These are phyloP conservation scores for Disparrhopalites patrizii DNA, from an alignment of 2,888 invertebrate genomes.

Conservation along the genomic window DNA sequence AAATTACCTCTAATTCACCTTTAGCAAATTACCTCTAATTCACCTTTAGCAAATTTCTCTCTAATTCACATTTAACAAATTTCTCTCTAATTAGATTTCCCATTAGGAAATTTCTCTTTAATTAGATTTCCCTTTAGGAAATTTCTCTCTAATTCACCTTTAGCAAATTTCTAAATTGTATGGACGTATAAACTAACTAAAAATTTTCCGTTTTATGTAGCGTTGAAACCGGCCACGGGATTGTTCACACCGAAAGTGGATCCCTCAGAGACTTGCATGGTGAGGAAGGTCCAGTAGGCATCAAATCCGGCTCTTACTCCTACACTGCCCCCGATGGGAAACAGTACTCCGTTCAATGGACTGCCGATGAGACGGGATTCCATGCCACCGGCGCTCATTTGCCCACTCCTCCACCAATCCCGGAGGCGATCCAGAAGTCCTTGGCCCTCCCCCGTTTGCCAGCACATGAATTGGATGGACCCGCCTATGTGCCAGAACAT, in stretches of 20 bases:
- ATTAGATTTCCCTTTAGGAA: too few species aligned
- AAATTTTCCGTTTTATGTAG: conserved; percentile 10
- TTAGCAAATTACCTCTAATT: conserved; percentile 12
- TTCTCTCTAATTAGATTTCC: not conserved
- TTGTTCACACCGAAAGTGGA: conserved; percentile 19
- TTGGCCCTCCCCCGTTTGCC: conserved; percentile 22
- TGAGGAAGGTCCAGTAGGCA: conserved; percentile 26
- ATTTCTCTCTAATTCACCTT: not conserved
- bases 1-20: not conserved
- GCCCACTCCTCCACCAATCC: conserved; percentile 33
- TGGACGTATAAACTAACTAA: not conserved
- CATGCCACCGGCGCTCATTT: conserved; percentile 33
- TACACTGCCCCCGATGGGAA: conserved; percentile 31
- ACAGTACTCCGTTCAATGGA: conserved; percentile 26
- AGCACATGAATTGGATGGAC: conserved; percentile 9
- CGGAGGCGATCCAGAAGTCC: conserved; percentile 30
- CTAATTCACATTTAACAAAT: not conserved
- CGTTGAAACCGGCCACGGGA: conserved; percentile 26
- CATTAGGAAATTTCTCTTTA: not conserved
- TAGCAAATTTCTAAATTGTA: not conserved
- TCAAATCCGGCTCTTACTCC: conserved; percentile 32
- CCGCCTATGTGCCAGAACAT: too few species aligned
- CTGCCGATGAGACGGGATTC: conserved; percentile 35
- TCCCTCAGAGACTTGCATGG: conserved; percentile 21
- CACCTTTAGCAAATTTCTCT: not conserved